Percentiles rank a stretch among this genome's conserved stretches.
Evolutionary conservation across 2,113 vertebrate species (phyloP).

Genomic region (Urocynchramus pylzowi): DNA sequence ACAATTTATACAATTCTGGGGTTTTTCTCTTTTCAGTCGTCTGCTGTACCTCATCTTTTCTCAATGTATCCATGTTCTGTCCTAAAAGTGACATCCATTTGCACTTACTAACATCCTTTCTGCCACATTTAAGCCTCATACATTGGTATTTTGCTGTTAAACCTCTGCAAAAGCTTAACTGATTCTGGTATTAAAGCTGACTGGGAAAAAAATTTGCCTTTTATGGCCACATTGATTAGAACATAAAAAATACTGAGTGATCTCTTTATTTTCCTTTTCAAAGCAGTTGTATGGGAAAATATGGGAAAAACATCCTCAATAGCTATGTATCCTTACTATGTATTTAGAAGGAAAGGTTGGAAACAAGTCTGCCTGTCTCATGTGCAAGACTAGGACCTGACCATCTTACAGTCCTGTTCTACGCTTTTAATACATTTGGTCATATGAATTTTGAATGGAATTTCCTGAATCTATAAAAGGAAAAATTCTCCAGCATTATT

Average conservation of each 20-base stretch:
- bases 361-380: not conserved
- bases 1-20: not conserved
- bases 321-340: not conserved
- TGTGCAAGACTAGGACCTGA: not conserved
- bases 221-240: not conserved
- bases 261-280: not conserved
- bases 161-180: not conserved
- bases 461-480: not conserved
- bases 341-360: not conserved
- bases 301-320: not conserved
- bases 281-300: not conserved
- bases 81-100: constrained; percentile 61
- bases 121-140: constrained; percentile 11
- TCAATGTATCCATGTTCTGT: constrained; percentile 64
- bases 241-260: not conserved
- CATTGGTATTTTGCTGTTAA: constrained; percentile 1
- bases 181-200: constrained; percentile 1
- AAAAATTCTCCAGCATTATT: not conserved
- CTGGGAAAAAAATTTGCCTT: not conserved
- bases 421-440: not conserved
- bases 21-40: constrained; percentile 16
- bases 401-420: not conserved
- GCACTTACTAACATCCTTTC: constrained; percentile 64
- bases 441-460: not conserved
- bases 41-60: constrained; percentile 50